phyloP scores from a whole-genome alignment of 1,140 invertebrate genomes.

The Odontomachus brunneus region DNA sequence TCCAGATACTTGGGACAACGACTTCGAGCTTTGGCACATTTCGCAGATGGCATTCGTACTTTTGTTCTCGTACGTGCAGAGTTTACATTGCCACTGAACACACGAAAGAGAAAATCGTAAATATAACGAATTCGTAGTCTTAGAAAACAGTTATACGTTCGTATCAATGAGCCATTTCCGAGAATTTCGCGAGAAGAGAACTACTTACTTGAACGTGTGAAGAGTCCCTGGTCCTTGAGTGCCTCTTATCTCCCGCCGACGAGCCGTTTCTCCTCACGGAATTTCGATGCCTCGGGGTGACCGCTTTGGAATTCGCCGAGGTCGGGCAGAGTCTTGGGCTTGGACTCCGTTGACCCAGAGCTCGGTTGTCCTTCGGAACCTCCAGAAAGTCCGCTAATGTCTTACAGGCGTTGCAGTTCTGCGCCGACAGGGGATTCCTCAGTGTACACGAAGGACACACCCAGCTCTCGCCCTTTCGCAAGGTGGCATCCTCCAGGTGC shows the following conservation, averaged over 20 bases:
- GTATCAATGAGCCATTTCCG: neutral
- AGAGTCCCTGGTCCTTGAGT: slow-evolving; percentile 79
- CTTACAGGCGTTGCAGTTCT: slow-evolving; percentile 93
- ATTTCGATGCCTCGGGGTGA: slow-evolving; percentile 83
- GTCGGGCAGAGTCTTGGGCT: slow-evolving; percentile 80
- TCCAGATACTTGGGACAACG: slow-evolving; percentile 84
- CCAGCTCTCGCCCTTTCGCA: slow-evolving; percentile 92
- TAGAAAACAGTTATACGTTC: neutral
- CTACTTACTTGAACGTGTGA: slow-evolving; percentile 75
- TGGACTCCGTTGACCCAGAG: slow-evolving; percentile 79
- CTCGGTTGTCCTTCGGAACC: slow-evolving; percentile 77
- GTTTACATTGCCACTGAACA: slow-evolving; percentile 90
- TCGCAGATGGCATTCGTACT: slow-evolving; percentile 90
- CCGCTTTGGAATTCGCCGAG: slow-evolving; percentile 77
- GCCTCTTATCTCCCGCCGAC: slow-evolving; percentile 77
- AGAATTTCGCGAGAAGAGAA: neutral
- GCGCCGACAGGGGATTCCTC: slow-evolving; percentile 91
- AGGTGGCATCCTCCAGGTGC: slow-evolving; percentile 88
- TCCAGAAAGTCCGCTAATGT: slow-evolving; percentile 83
- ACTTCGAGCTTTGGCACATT: slow-evolving; percentile 91
- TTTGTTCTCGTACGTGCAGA: slow-evolving; percentile 94
- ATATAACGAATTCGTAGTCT: slow-evolving; percentile 9
- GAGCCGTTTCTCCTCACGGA: slow-evolving; percentile 82
- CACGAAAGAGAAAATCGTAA: slow-evolving; percentile 19
- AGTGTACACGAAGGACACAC: slow-evolving; percentile 93